These are phyloP conservation scores for Ctenosaura bakeri DNA, from an alignment of 2,797 vertebrate species.

Conservation along the genomic window DNA sequence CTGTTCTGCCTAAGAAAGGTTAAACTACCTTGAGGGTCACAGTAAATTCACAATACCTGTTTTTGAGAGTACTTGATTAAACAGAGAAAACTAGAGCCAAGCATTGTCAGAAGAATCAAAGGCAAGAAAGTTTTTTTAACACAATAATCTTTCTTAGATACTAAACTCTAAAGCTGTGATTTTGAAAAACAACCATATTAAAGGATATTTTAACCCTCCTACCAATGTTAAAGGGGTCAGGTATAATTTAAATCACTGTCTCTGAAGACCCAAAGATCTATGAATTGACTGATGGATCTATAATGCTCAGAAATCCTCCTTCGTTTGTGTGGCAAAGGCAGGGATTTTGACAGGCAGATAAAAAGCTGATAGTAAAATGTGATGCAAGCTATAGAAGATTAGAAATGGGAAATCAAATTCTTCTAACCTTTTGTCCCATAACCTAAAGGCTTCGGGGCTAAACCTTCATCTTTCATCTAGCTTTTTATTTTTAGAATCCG, in stretches of 20 bases:
- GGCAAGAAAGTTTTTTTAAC: not conserved
- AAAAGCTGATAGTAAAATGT: conserved; percentile 44
- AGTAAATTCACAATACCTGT: not conserved
- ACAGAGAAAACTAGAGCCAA: not conserved
- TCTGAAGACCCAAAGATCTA: conserved; percentile 35
- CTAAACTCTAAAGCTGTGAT: conserved; percentile 35
- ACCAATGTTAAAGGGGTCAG: conserved; percentile 39
- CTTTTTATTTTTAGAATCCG: conserved; percentile 23
- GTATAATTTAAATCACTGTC: conserved; percentile 22
- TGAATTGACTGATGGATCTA: conserved; percentile 35
- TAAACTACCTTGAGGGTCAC: not conserved
- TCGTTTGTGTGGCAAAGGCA: not conserved
- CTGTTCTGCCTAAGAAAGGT: not conserved
- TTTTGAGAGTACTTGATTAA: not conserved
- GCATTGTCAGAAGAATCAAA: conserved; percentile 23
- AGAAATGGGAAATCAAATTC: conserved; percentile 55
- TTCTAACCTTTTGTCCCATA: conserved; percentile 33
- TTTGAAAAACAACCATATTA: not conserved
- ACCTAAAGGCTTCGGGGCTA: conserved; percentile 30
- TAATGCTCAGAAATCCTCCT: conserved; percentile 39
- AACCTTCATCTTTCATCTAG: conserved; percentile 36
- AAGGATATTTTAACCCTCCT: conserved; percentile 26
- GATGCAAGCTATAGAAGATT: conserved; percentile 44
- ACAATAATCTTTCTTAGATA: conserved; percentile 35
- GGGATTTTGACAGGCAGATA: conserved; percentile 36